A percentile compares a stretch with the other conserved stretches of the same genome.
These are phyloP conservation scores for Fulmarus glacialis DNA, from an alignment of 2,113 vertebrate species.

Conservation along the genomic window DNA sequence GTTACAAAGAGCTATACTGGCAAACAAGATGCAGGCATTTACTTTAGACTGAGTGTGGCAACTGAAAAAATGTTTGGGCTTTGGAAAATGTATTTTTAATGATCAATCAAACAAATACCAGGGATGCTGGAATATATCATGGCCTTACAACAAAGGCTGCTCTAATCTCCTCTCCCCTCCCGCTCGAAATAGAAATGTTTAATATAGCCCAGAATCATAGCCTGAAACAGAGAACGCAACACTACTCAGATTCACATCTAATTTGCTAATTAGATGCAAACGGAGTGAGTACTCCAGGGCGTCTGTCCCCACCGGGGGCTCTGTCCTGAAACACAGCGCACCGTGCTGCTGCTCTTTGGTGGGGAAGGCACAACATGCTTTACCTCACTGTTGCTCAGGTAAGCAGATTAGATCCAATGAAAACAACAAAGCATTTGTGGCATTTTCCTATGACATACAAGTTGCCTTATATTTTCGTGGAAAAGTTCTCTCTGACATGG, in stretches of 20 bases:
- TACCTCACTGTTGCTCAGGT: neutral
- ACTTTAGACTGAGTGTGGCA: neutral
- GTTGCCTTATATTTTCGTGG: neutral
- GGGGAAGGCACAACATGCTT: neutral
- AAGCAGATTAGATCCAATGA: neutral
- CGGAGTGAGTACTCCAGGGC: neutral
- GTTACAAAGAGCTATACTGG: neutral
- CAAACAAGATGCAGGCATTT: neutral
- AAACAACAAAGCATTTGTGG: neutral
- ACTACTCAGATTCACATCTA: neutral
- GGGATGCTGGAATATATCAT: neutral
- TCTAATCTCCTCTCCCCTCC: neutral
- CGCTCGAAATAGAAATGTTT: neutral
- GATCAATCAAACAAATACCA: neutral
- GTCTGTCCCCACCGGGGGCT: neutral
- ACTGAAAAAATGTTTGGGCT: neutral
- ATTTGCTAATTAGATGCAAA: neutral
- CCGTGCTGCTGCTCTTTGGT: neutral
- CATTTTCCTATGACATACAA: neutral
- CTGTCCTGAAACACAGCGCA: neutral
- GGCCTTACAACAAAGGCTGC: neutral
- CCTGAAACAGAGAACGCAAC: neutral
- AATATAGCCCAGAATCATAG: neutral
- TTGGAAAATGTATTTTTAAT: neutral
- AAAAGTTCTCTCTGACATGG: conserved; percentile 20